Evolutionary conservation across 2,113 vertebrate species (phyloP).

Genomic region (Istiophorus platypterus): DNA sequence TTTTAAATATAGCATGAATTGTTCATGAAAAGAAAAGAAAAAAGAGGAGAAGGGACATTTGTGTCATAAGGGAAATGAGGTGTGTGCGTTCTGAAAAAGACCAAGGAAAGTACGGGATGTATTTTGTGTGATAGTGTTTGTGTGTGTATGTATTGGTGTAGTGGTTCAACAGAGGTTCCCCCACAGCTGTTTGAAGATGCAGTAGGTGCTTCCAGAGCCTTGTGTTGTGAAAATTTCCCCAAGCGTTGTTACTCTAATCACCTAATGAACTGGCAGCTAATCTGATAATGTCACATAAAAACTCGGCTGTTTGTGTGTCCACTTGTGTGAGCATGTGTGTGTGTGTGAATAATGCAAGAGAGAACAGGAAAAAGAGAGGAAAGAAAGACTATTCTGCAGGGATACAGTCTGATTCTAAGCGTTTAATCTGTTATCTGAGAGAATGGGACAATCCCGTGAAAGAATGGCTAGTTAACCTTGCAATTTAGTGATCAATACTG

Average conservation of each 20-base stretch:
- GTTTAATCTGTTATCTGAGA: slow-evolving; percentile 47
- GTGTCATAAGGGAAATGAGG: background rate
- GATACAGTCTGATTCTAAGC: background rate
- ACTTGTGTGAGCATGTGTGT: background rate
- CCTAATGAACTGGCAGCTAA: slow-evolving; percentile 37
- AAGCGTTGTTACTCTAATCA: slow-evolving; percentile 12
- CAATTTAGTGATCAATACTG: slow-evolving; percentile 18
- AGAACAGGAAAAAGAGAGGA: background rate
- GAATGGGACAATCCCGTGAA: slow-evolving; percentile 29
- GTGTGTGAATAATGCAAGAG: background rate
- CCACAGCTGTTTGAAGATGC: slow-evolving; percentile 28
- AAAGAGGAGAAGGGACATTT: background rate
- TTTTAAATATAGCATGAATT: slow-evolving; percentile 42
- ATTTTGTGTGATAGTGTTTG: background rate
- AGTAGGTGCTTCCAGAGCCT: background rate
- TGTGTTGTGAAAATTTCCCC: slow-evolving; percentile 9
- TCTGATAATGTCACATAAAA: slow-evolving; percentile 31
- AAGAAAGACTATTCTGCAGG: background rate
- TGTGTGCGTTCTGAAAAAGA: slow-evolving; percentile 5
- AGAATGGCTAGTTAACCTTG: slow-evolving; percentile 40
- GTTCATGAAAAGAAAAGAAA: slow-evolving; percentile 24
- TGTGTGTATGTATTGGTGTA: slow-evolving; percentile 1
- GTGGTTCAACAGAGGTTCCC: background rate
- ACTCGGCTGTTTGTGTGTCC: background rate
- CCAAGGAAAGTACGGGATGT: background rate